Percentiles rank a stretch among this genome's conserved stretches.
Conservation (phyloP, 1,140 invertebrate species). For the Polyergus mexicanus region DNA sequence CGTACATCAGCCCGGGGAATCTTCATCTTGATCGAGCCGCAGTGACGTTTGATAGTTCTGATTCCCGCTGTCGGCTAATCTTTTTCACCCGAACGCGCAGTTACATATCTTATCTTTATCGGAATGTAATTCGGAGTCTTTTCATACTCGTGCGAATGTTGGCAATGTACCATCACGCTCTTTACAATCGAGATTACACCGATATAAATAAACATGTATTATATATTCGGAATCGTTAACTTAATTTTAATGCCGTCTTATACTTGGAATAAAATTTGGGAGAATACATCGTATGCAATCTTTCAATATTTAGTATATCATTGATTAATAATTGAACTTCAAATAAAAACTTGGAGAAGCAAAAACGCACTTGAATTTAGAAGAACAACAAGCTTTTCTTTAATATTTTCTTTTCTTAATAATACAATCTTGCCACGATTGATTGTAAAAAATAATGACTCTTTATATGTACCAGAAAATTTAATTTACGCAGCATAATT, state of each 20-base stretch:
- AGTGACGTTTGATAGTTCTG: slow-evolving; percentile 76
- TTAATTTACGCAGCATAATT: background rate
- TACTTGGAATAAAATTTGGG: background rate
- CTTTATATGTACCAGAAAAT: background rate
- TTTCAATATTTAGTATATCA: background rate
- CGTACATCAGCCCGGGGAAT: slow-evolving; percentile 78
- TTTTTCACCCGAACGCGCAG: slow-evolving; percentile 70
- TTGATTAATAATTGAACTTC: background rate
- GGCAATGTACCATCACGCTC: background rate
- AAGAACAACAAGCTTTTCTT: background rate
- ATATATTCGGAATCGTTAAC: background rate
- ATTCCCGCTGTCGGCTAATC: slow-evolving; percentile 73
- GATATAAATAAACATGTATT: background rate
- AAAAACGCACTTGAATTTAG: background rate
- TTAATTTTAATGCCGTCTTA: background rate
- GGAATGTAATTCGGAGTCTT: slow-evolving; percentile 15
- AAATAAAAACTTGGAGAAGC: background rate
- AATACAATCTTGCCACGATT: background rate
- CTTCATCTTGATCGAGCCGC: slow-evolving; percentile 83
- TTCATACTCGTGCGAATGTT: slow-evolving; percentile 1
- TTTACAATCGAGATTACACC: slow-evolving; percentile 6
- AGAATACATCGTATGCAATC: background rate
- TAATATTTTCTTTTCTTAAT: background rate
- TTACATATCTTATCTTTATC: slow-evolving; percentile 45
- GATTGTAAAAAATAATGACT: background rate